These are phyloP conservation scores for Brenthis hecate DNA, from an alignment of 2,888 invertebrate species.

Conservation along the genomic window DNA sequence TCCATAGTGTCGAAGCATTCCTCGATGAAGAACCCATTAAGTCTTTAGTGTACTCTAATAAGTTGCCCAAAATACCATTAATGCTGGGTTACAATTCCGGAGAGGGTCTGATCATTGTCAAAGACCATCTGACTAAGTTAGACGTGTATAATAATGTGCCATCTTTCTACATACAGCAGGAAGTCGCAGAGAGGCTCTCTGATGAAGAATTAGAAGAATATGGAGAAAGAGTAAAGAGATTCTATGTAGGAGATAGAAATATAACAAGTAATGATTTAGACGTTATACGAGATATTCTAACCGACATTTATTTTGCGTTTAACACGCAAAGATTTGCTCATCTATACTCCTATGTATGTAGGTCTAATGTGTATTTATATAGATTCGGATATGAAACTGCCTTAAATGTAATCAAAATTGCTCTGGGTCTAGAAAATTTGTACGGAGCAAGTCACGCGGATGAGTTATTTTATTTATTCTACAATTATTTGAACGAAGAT, in stretches of 20 bases:
- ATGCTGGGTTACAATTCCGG: constrained; percentile 60
- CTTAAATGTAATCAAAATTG: constrained; percentile 57
- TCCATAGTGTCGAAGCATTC: constrained; percentile 52
- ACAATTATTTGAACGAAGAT: constrained; percentile 56
- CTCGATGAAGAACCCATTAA: constrained; percentile 53
- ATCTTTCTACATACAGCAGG: constrained; percentile 54
- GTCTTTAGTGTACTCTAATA: constrained; percentile 47
- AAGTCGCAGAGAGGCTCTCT: constrained; percentile 49
- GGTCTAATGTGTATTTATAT: constrained; percentile 53
- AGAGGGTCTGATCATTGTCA: constrained; percentile 55
- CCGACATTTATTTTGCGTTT: constrained; percentile 55
- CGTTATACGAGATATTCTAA: constrained; percentile 49
- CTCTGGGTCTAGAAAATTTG: constrained; percentile 38
- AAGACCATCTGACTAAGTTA: constrained; percentile 48
- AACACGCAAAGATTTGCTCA: constrained; percentile 55
- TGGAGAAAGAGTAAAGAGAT: constrained; percentile 53
- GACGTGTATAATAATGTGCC: constrained; percentile 51
- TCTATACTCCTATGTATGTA: constrained; percentile 46
- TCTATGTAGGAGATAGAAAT: constrained; percentile 52
- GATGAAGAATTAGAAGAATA: constrained; percentile 48
- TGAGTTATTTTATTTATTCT: constrained; percentile 73
- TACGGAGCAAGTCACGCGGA: constrained; percentile 74
- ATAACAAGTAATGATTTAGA: constrained; percentile 46
- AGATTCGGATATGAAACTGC: constrained; percentile 58
- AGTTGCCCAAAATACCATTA: constrained; percentile 54